Percentiles rank a stretch among this genome's conserved stretches.
These are phyloP conservation scores for Antigone vipio DNA, from an alignment of 2,113 vertebrate genomes.

Conservation along the genomic window DNA sequence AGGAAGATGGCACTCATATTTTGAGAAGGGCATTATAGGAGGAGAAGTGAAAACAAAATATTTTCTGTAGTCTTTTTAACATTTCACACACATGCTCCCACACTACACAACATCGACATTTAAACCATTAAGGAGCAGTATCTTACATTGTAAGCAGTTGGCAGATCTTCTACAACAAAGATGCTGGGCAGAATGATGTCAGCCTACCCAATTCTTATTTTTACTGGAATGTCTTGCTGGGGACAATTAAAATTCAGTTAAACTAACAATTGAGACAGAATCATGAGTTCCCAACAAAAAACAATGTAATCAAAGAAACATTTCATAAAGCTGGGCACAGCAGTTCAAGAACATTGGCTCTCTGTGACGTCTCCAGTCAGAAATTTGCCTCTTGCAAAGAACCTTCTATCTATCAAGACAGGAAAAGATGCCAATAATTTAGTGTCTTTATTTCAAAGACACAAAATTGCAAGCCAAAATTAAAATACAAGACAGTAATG, in stretches of 20 bases:
- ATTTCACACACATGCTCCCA: fast-evolving
- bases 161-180: not conserved
- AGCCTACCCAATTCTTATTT: not conserved
- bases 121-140: not conserved
- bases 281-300: not conserved
- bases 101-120: not conserved
- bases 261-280: not conserved
- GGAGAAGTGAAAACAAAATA: not conserved
- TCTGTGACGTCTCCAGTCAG: not conserved
- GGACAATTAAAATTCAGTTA: not conserved
- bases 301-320: not conserved
- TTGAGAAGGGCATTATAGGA: not conserved
- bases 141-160: not conserved
- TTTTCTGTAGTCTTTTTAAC: not conserved
- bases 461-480: not conserved
- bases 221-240: not conserved
- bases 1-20: not conserved
- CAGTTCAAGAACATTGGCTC: not conserved
- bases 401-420: not conserved
- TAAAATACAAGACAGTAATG: not conserved
- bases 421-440: not conserved
- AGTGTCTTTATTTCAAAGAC: not conserved
- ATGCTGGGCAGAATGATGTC: not conserved
- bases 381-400: not conserved
- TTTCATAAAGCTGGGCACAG: not conserved